Conservation (phyloP, 2,797 vertebrate species). For the Rhyacichthys aspro region DNA sequence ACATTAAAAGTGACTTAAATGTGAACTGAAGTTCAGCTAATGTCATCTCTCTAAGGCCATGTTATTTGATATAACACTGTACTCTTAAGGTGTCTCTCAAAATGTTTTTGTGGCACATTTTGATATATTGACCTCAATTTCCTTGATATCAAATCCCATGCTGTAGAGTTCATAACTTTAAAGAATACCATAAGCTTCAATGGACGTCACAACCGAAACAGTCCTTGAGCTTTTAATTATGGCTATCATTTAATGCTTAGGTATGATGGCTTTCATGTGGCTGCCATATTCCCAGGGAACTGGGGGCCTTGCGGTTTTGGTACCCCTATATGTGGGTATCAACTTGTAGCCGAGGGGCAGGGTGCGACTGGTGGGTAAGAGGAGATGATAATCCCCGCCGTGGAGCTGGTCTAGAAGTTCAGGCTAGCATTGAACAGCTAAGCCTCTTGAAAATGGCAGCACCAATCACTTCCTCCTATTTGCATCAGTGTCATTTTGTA, state of each 20-base stretch:
- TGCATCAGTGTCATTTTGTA: background rate
- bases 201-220: constrained; percentile 10
- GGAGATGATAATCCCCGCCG: constrained; percentile 59
- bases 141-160: no score
- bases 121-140: no score
- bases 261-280: constrained; percentile 56
- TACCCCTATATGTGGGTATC: constrained; percentile 52
- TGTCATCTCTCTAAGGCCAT: no score
- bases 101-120: no score
- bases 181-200: constrained; percentile 17
- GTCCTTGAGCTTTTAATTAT: constrained; percentile 37
- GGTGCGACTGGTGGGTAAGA: constrained; percentile 78
- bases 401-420: constrained; percentile 38
- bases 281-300: constrained; percentile 27
- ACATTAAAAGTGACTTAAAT: no score
- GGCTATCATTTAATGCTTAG: constrained; percentile 30
- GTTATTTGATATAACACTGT: no score
- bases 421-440: constrained; percentile 18
- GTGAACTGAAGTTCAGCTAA: no score
- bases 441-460: constrained; percentile 14
- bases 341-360: constrained; percentile 79
- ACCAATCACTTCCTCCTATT: constrained; percentile 2
- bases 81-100: no score
- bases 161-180: constrained; percentile 8
- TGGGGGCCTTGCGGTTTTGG: constrained; percentile 29